phyloP scores from a whole-genome alignment of 2,797 vertebrate genomes.

The Philypnodon macrostomus region DNA sequence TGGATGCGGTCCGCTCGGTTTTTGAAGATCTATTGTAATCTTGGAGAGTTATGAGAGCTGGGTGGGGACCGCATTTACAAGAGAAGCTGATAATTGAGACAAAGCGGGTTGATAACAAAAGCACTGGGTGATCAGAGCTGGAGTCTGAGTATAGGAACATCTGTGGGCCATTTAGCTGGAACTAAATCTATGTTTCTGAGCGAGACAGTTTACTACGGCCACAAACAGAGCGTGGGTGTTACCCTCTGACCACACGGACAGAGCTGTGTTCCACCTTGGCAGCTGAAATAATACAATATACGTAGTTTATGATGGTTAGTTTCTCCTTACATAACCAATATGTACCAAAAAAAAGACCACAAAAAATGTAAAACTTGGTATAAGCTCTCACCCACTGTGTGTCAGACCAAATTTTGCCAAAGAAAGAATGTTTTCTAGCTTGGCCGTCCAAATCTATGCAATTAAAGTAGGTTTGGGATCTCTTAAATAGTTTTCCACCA shows the following conservation, averaged over 20 bases:
- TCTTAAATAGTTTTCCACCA: too few species aligned
- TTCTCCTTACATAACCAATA: constrained; percentile 11
- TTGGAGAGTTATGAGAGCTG: constrained; percentile 10
- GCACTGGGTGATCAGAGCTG: constrained; percentile 8
- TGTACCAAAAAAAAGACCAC: constrained; percentile 24
- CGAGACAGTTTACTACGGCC: constrained; percentile 17
- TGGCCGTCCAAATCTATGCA: too few species aligned
- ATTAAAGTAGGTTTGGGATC: too few species aligned
- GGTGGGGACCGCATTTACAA: constrained; percentile 9
- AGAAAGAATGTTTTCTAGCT: too few species aligned
- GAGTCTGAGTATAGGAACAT: too few species aligned
- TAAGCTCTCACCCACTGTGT: too few species aligned
- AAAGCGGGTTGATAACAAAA: background rate
- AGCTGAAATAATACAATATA: constrained; percentile 6
- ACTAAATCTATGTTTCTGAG: constrained; percentile 17
- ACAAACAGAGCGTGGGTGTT: constrained; percentile 20
- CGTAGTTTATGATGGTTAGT: constrained; percentile 18
- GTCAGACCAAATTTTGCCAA: too few species aligned
- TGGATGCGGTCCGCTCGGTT: constrained; percentile 28
- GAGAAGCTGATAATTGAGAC: constrained; percentile 17
- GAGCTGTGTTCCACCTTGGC: constrained; percentile 13
- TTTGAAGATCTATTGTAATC: constrained; percentile 40
- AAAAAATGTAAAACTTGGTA: constrained; percentile 12
- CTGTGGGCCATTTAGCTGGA: constrained; percentile 18
- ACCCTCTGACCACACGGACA: constrained; percentile 23